Evolutionary conservation across 2,797 vertebrate species (phyloP), one percentile per base, ranked within the genome.

Genomic region (Eulemur albifrons): DNA sequence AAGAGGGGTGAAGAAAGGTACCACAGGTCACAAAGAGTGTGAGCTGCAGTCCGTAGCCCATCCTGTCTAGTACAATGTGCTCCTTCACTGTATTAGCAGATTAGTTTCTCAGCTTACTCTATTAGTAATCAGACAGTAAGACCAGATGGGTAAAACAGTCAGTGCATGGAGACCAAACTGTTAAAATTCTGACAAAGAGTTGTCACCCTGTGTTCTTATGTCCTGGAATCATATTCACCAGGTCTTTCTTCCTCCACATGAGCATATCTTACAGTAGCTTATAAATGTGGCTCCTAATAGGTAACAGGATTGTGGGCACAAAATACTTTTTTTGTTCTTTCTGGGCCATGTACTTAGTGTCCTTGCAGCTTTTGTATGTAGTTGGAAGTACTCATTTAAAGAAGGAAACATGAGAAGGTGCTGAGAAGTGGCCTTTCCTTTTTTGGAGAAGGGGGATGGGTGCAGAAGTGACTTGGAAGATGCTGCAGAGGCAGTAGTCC

Each of bases 81-180:
- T 10, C 21, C 38, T 80, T 14, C 3, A 1, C 27, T 0, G 0
- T 6, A 1, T 40, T 27, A 18, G 11, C 10, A 0, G 1, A 25
- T 14, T 1, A 1, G 11, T 50, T 45, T 20, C 30, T 84, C 12
- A n/a, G 7, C 7, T 1, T 14, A 5, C 8, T 43, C 2, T 6
- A 2, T 4, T 14, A 7, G 25, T 52, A 4, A 25, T 43, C 43
- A 61, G 2, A 25, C 9, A 11, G 10, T 23, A 5, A 21, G 45
- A n/a, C 21, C 70, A 1, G 20, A 5, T 38, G 38, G 59, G 38
- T 54, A 32, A 70, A 50, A 18, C n/a, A 23, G 20, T n/a, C 52
- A 13, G 0, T 45, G 18, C 3, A 1, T 30, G 20, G 11, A 54
- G 69, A 54, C 23, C 65, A 86, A 0, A 40, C 30, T 52, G 30